A percentile compares a stretch with the other conserved stretches of the same genome.
These are phyloP conservation scores for Cherax quadricarinatus DNA, from an alignment of 1,140 invertebrate genomes.

Conservation along the genomic window DNA sequence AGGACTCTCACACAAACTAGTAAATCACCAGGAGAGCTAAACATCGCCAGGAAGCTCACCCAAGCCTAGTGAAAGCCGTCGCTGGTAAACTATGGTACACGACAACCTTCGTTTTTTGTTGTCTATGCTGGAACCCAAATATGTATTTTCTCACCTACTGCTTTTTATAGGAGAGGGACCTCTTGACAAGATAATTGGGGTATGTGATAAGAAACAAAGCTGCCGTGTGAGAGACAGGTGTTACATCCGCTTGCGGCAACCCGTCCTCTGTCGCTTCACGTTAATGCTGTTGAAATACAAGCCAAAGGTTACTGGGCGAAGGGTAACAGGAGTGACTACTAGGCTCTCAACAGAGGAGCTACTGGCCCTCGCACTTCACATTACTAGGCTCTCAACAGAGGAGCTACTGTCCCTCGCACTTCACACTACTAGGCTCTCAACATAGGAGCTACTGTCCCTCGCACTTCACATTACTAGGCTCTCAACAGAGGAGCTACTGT, in stretches of 20 bases:
- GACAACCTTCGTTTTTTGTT: not conserved
- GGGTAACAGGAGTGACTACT: not conserved
- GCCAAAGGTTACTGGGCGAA: conserved; percentile 18
- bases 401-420: too few relatives aligned
- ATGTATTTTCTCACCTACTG: not conserved
- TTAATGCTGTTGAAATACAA: not conserved
- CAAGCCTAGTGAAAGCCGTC: not conserved
- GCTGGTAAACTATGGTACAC: not conserved
- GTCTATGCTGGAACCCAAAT: not conserved
- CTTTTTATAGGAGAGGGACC: not conserved
- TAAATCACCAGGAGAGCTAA: not conserved
- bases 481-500: too few relatives aligned
- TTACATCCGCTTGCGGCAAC: not conserved
- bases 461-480: too few relatives aligned
- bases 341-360: too few relatives aligned
- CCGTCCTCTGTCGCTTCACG: not conserved
- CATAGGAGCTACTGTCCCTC: too few relatives aligned
- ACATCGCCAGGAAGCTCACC: not conserved
- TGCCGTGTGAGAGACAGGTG: not conserved
- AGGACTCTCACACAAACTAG: not conserved
- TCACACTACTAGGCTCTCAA: too few relatives aligned
- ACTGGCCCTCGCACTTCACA: too few relatives aligned
- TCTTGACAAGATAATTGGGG: not conserved
- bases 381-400: too few relatives aligned
- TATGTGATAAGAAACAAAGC: too few relatives aligned